Percentiles rank a stretch among this genome's conserved stretches.
Conservation (phyloP, 2,888 invertebrate genomes). For the Flabesymbios commensalis region DNA sequence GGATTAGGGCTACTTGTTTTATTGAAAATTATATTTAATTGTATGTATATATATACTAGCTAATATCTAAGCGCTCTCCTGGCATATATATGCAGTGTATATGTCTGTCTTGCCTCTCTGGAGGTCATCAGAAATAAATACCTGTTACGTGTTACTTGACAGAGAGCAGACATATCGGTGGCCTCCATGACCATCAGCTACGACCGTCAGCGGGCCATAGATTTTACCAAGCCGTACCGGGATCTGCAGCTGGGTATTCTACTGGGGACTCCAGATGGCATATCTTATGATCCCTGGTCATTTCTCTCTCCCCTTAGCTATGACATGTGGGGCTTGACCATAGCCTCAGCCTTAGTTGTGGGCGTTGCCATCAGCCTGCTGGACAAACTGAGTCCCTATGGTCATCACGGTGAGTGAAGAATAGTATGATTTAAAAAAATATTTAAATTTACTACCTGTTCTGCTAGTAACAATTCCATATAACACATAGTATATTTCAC, state of each 20-base stretch:
- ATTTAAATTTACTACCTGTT: too few species aligned
- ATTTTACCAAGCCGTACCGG: conserved; percentile 96
- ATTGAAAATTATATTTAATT: too few species aligned
- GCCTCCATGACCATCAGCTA: conserved; percentile 96
- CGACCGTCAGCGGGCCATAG: conserved; percentile 87
- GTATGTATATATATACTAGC: too few species aligned
- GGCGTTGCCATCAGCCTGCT: conserved; percentile 11
- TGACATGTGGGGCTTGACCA: conserved; percentile 18
- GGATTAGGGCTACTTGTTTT: too few species aligned
- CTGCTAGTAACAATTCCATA: too few species aligned
- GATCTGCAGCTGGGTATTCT: conserved; percentile 76
- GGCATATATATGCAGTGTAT: too few species aligned
- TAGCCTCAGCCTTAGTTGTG: conserved; percentile 17
- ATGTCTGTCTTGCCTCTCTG: too few species aligned
- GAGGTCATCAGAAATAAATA: too few species aligned
- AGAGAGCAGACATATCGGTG: conserved; percentile 90
- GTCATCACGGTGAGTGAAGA: conserved; percentile 24
- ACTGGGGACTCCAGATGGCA: background rate
- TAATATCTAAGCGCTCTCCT: too few species aligned
- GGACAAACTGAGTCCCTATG: conserved; percentile 27
- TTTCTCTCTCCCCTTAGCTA: conserved; percentile 22
- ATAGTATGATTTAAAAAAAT: too few species aligned
- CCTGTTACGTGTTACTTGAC: too few species aligned
- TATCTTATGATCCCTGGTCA: conserved; percentile 18
- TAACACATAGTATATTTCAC: too few species aligned